Evolutionary conservation across 2,113 vertebrate genomes (phyloP).

Genomic region (Anoplopoma fimbria): DNA sequence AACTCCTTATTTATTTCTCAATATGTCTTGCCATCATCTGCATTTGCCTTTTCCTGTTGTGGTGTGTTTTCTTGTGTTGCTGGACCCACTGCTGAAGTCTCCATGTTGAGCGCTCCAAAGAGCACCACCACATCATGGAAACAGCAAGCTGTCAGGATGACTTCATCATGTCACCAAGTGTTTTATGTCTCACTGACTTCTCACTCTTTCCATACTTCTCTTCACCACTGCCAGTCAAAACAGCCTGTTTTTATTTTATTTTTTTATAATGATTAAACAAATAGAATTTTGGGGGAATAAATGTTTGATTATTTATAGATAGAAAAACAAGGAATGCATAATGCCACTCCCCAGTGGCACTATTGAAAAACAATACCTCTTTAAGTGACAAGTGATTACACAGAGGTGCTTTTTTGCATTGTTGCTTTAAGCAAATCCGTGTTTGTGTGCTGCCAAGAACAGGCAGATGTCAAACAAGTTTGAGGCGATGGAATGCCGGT

Average conservation of each 20-base stretch:
- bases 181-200: constrained; percentile 72
- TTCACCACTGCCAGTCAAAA: constrained; percentile 40
- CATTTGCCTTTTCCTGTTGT: constrained; percentile 48
- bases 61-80: constrained; percentile 56
- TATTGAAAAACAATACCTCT: constrained; percentile 31
- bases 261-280: constrained; percentile 24
- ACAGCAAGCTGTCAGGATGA: constrained; percentile 71
- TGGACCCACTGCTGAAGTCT: constrained; percentile 52
- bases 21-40: constrained; percentile 12
- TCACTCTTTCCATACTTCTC: constrained; percentile 70
- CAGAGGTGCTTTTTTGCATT: constrained; percentile 64
- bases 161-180: constrained; percentile 75
- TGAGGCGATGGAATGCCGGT: constrained; percentile 71
- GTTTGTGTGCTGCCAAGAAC: constrained; percentile 65
- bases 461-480: constrained; percentile 79
- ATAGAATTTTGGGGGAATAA: constrained; percentile 3
- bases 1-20: constrained; percentile 41
- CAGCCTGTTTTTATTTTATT: constrained; percentile 34
- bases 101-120: constrained; percentile 44
- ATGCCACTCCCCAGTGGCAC: constrained; percentile 17
- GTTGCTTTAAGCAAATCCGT: constrained; percentile 68
- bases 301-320: constrained; percentile 16
- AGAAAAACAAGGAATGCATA: constrained; percentile 13
- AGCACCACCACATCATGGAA: constrained; percentile 71
- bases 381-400: constrained; percentile 55